Base-by-base conservation (phyloP, 2,888 invertebrate species). In the Fissipunctia ypsillon region DNA sequence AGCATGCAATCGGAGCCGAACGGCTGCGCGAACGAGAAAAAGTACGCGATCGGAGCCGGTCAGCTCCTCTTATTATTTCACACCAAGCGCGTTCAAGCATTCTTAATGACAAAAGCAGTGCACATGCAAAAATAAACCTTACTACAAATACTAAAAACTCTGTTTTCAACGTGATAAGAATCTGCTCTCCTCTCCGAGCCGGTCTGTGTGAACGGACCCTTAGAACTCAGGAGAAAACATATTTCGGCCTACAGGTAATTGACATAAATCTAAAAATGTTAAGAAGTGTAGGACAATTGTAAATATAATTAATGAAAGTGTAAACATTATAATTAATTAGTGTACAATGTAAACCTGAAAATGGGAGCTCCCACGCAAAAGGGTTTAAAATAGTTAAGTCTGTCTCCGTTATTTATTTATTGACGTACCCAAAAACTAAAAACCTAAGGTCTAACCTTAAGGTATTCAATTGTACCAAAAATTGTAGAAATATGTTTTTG, bases 381-480 rank as follows among this genome's bases (percentile, higher is more conserved):
- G 35, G 16, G 19, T 38, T 38, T 52, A 41, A 66, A 65, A 52
- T 31, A 43, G 12, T 45, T 64, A 25, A 50, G 19, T n/a, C 7
- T 35, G 54, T 68, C 65, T 69, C 38, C 57, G 31, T 56, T 31
- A 31, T 31, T 59, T 25, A 48, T 60, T 57, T 56, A 56, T 56
- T 57, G n/a, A 72, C 31, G 48, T 22, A 72, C 28, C 38, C 61
- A 35, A 61, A 65, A 69, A 45, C 35, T 68, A 41, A 57, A 63
- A 63, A 50, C 25, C 41, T 43, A 28, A 63, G 74, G 83, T 81
- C 12, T 67, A 56, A 81, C 81, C 81, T 61, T 60, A 22, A 41
- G 59, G 41, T 66, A 63, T 56, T 35, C 12, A 52, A 72, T 76
- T 67, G 48, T 79, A 86, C 84, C 79, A 85, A 84, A 84, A 65